phyloP scores from a whole-genome alignment of 2,797 vertebrate species.

The Zalophus californianus region DNA sequence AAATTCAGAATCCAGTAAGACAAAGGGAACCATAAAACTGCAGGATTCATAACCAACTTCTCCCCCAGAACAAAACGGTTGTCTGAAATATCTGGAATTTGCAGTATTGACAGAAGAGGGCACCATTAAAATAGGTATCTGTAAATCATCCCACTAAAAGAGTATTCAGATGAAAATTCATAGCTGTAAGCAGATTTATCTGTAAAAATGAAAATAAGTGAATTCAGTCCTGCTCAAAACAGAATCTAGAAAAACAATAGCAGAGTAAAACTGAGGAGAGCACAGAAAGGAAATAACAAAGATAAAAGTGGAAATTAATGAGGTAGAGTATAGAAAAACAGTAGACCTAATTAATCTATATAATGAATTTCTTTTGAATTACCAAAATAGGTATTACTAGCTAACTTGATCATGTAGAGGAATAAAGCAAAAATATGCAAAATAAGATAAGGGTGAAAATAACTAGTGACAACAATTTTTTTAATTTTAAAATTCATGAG shows the following conservation, averaged over 20 bases:
- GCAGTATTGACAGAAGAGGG: conserved; percentile 3
- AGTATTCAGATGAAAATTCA: not conserved
- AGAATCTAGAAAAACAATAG: not conserved
- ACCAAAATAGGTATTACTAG: not conserved
- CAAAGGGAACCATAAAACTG: not conserved
- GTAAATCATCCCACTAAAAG: not conserved
- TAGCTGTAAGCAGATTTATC: not conserved
- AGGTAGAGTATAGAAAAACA: not conserved
- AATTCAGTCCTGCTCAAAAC: not conserved
- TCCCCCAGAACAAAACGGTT: not conserved
- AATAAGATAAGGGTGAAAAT: not conserved
- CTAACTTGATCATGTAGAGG: not conserved
- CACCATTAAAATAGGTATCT: conserved; percentile 47
- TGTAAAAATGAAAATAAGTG: not conserved
- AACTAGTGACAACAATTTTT: not conserved
- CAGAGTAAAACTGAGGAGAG: not conserved
- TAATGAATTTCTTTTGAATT: conserved; percentile 16
- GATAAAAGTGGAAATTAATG: not conserved
- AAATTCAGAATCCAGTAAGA: conserved; percentile 5
- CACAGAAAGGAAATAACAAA: not conserved
- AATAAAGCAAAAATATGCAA: not conserved
- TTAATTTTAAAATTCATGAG: not conserved
- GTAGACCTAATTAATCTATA: not conserved
- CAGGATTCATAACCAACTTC: not conserved
- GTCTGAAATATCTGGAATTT: not conserved